A percentile compares a stretch with the other conserved stretches of the same genome.
Conservation (phyloP, 2,113 vertebrate genomes). For the Sciurus niger region DNA sequence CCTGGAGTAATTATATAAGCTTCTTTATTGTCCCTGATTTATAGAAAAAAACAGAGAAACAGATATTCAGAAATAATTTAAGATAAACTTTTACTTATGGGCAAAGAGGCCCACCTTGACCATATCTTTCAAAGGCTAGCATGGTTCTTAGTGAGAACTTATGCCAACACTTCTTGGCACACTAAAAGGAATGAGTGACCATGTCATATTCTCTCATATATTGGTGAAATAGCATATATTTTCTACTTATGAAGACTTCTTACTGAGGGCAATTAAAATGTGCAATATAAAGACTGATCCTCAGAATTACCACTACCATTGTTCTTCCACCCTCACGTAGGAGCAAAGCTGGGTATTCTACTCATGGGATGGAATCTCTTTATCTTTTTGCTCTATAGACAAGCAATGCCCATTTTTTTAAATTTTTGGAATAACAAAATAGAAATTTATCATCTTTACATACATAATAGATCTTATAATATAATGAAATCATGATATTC, state of each 20-base stretch:
- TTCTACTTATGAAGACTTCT: neutral
- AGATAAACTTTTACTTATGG: too few species aligned
- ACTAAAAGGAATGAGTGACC: neutral
- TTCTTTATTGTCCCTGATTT: neutral
- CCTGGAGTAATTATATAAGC: neutral
- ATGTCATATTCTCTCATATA: neutral
- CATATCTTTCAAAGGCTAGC: neutral
- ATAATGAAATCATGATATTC: neutral
- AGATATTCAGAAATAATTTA: slow-evolving; percentile 14
- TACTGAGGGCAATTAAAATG: neutral
- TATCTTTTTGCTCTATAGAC: neutral
- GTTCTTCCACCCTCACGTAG: neutral
- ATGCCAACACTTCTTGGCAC: neutral
- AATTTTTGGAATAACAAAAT: neutral
- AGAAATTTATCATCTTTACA: neutral
- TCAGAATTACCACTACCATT: neutral
- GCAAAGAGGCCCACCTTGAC: neutral
- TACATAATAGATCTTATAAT: neutral
- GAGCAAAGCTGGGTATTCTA: neutral
- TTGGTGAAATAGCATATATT: neutral
- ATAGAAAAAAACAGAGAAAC: neutral
- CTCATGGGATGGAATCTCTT: neutral
- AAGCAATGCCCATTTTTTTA: neutral
- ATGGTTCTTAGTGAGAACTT: neutral
- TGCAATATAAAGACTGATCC: neutral